Evolutionary conservation across 2,797 vertebrate species (phyloP), one percentile per base, ranked within the genome.

Genomic region (Ptychobarbus kaznakovi): DNA sequence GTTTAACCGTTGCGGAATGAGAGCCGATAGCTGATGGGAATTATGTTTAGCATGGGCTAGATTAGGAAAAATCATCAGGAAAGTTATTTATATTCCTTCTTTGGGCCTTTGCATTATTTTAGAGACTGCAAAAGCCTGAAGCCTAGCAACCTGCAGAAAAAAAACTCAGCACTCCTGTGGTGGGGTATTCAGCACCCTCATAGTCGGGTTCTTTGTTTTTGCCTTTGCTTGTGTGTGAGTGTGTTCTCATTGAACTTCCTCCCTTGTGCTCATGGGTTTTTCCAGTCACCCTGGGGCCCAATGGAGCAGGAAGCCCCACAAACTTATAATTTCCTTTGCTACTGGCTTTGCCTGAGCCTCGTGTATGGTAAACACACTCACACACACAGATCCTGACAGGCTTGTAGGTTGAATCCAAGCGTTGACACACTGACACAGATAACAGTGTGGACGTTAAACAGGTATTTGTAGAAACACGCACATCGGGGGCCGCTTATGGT

Each of bases 241-340:
- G 46, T 42, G 83, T 46, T 46, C 2, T 51, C 6, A 35, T 16
- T 38, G n/a, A 13, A 76, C 83, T 89, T 89, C 87, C 87, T 90
- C 87, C 38, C 80, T 82, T 80, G 70, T 87, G 83, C 87, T 89
- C 63, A 82, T 74, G 87, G 87, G 86, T 89, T 90, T 90, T 89
- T 90, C 88, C 90, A 89, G 84, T 88, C 68, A 84, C 88, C 85
- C 90, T 25, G 78, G 83, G 87, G 80, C 74, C 75, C 28, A 73
- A 86, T 70, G 72, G 80, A 81, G 76, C 89, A 91, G 90, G 90
- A 91, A 89, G 84, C 87, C 76, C 73, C 79, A 84, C 84, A 87
- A 84, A 76, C 81, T 85, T 88, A 90, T 89, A 84, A 83, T 91
- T 90, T 89, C 89, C 87, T 89, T 20, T 73, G 78, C 85, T 86